Base-by-base conservation (phyloP, 2,888 invertebrate genomes). In the Synanthedon andrenaeformis region DNA sequence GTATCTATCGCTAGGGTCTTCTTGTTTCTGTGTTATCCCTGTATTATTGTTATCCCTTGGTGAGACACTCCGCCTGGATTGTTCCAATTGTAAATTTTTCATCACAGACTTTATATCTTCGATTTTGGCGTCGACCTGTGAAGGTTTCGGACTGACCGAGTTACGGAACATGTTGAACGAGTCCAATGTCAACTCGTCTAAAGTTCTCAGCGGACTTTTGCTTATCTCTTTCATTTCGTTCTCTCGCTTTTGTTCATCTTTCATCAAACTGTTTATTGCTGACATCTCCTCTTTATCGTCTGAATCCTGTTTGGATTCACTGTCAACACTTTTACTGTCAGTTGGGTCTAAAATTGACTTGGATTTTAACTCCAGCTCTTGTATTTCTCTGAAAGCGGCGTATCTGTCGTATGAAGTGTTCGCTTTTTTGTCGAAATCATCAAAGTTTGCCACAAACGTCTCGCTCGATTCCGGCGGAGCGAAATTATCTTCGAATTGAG, bases 301-400 rank as follows among this genome's bases (percentile, higher is more conserved):
- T 0, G 74, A 79, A 52, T 87, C 85, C 35, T 78, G 79, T 59
- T 80, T 85, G 0, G 70, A 64, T 56, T 74, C 78, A 12, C 64
- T 59, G 8, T 73, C 74, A 12, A 56, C 59, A 17, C 12, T 49
- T 49, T 59, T 63, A 3, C 58, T 62, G 5, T 79, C 80, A 1
- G 70, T 59, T 0, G 82, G 77, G 41, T 80, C 79, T 55, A 86
- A 57, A 48, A 83, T 73, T 0, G 84, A 77, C 59, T 79, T 82
- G 0, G 79, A 69, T 70, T 91, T 91, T 35, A 91, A 75, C 62
- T 92, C 92, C 71, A 93, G 94, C 65, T 94, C 92, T 62, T 95
- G 93, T 62, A 95, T 90, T 82, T 96, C 96, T 58, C 96, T 89
- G 67, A 96, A 96, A 0, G 94, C 96, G 0, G 96, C 96, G 73